Evolutionary conservation across 2,888 invertebrate genomes (phyloP).

Genomic region (Hymenopus coronatus): DNA sequence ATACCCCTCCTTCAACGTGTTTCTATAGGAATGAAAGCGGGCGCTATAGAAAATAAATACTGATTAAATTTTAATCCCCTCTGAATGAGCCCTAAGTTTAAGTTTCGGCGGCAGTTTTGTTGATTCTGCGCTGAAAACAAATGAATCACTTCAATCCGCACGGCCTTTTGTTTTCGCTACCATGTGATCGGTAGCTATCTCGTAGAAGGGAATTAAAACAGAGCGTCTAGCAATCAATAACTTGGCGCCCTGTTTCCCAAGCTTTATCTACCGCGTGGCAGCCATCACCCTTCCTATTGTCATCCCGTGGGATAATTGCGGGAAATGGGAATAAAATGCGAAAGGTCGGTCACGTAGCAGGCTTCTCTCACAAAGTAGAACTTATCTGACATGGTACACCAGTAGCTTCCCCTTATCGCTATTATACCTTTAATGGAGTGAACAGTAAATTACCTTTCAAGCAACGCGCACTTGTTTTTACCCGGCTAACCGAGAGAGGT

Average conservation of each 20-base stretch:
- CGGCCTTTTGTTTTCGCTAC: background rate
- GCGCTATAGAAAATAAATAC: background rate
- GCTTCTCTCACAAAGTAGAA: background rate
- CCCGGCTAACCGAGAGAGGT: no score
- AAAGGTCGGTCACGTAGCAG: background rate
- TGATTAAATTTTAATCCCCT: background rate
- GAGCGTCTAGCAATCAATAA: background rate
- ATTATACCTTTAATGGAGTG: no score
- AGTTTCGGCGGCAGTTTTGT: background rate
- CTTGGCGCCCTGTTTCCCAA: background rate
- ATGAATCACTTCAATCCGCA: background rate
- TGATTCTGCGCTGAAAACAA: background rate
- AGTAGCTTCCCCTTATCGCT: no score
- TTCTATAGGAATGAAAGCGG: no score
- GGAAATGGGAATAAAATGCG: background rate
- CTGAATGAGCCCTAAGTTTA: background rate
- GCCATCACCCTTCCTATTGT: background rate
- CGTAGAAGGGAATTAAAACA: background rate
- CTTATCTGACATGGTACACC: background rate
- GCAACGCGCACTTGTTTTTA: no score
- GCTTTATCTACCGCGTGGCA: background rate
- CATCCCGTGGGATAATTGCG: background rate
- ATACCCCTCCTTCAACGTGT: no score
- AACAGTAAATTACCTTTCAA: no score
- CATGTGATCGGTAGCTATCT: background rate